phyloP scores from a whole-genome alignment of 2,888 invertebrate species.

The Pheosia tremula region DNA sequence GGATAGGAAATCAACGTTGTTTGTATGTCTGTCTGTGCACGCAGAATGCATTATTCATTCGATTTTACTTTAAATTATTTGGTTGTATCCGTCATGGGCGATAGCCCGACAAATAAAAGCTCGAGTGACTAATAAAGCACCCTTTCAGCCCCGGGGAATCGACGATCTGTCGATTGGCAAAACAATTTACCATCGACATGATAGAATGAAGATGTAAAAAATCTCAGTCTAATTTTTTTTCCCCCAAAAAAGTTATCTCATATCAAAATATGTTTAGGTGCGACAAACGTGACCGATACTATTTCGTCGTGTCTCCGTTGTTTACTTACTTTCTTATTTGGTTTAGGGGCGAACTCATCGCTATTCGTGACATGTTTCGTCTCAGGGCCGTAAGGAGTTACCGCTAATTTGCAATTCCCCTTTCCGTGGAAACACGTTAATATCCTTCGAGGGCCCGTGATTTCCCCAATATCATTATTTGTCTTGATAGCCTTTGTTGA shows the following conservation, averaged over 20 bases:
- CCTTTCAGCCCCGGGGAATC: no score
- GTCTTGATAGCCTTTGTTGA: slow-evolving; percentile 54
- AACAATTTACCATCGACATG: no score
- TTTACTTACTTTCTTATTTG: slow-evolving; percentile 18
- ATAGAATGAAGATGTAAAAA: no score
- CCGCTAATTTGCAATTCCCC: slow-evolving; percentile 58
- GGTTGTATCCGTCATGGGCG: no score
- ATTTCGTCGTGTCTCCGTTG: slow-evolving; percentile 10
- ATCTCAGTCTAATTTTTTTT: no score
- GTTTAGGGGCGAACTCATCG: slow-evolving; percentile 37
- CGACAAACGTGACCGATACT: slow-evolving; percentile 7
- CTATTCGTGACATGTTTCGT: slow-evolving; percentile 48
- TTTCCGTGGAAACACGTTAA: slow-evolving; percentile 58
- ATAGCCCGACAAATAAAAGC: no score
- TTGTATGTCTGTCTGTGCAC: no score
- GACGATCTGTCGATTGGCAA: no score
- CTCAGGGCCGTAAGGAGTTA: slow-evolving; percentile 36
- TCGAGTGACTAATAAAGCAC: no score
- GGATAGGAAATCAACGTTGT: no score
- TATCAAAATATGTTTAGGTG: not conserved
- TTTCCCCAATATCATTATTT: slow-evolving; percentile 61
- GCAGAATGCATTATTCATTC: no score
- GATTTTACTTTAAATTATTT: no score
- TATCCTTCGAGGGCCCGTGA: slow-evolving; percentile 56
- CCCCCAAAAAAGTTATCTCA: slow-evolving; percentile 1